Percentiles rank a stretch among this genome's conserved stretches.
These are phyloP conservation scores for Phlogophora meticulosa DNA, from an alignment of 2,888 invertebrate genomes.

Conservation along the genomic window DNA sequence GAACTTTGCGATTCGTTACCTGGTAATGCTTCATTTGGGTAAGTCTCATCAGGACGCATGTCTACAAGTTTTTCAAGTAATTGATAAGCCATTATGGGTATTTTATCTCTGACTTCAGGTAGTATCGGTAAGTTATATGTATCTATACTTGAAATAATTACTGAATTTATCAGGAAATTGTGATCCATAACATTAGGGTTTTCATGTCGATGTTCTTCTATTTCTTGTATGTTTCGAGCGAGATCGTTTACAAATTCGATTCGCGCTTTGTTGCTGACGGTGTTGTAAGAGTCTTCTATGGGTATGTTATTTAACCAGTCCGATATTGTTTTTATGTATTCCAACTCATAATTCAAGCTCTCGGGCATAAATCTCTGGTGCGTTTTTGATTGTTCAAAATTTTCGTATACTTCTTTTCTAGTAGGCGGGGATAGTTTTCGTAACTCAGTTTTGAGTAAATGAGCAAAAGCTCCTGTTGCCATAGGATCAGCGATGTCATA, in stretches of 20 bases:
- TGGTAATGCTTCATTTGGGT: constrained; percentile 9
- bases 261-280: constrained; percentile 69
- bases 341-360: constrained; percentile 72
- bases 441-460: constrained; percentile 75
- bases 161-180: constrained; percentile 66
- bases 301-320: constrained; percentile 81
- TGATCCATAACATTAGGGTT: constrained; percentile 71
- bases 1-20: constrained; percentile 28
- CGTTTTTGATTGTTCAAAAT: constrained; percentile 56
- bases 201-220: constrained; percentile 72
- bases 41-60: constrained; percentile 31
- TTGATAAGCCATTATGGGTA: constrained; percentile 67
- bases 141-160: constrained; percentile 66
- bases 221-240: constrained; percentile 73
- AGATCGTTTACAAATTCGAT: constrained; percentile 75
- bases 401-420: constrained; percentile 70
- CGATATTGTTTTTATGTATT: constrained; percentile 77
- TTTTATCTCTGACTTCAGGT: constrained; percentile 58
- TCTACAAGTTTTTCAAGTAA: constrained; percentile 64
- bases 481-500: constrained; percentile 74
- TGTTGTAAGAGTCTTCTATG: constrained; percentile 70
- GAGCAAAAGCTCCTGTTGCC: constrained; percentile 72
- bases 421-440: constrained; percentile 69
- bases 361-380: constrained; percentile 63
- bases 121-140: constrained; percentile 68